These are phyloP conservation scores for Oreonectes daqikongensis DNA, from an alignment of 2,797 vertebrate species.

Conservation along the genomic window DNA sequence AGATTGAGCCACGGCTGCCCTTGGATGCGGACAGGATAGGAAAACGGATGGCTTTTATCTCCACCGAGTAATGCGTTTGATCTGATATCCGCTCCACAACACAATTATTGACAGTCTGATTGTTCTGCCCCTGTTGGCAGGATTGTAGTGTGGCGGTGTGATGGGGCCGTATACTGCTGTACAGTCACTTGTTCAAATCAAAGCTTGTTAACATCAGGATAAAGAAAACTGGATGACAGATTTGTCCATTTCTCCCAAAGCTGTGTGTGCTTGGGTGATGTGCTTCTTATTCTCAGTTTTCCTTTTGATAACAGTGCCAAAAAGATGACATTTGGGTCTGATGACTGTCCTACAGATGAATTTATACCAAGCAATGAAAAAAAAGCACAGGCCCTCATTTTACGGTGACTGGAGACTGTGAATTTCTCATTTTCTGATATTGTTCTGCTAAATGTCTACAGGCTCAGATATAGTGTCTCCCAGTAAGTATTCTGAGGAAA, in stretches of 20 bases:
- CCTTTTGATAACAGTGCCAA: conserved; percentile 9
- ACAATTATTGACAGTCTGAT: conserved; percentile 55
- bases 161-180: conserved; percentile 26
- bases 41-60: conserved; percentile 57
- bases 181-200: conserved; percentile 43
- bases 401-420: conserved; percentile 8
- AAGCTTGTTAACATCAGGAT: conserved; percentile 39
- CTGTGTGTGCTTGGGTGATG: neutral
- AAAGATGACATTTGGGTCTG: conserved; percentile 13
- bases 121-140: conserved; percentile 38
- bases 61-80: conserved; percentile 49
- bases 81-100: conserved; percentile 55
- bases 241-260: conserved; percentile 23
- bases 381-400: neutral
- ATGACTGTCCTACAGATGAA: neutral
- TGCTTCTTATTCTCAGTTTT: conserved; percentile 9
- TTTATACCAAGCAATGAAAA: neutral
- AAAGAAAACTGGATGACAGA: conserved; percentile 9
- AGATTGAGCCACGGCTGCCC: neutral
- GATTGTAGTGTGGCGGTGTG: conserved; percentile 38
- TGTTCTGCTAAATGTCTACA: neutral
- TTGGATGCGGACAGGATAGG: conserved; percentile 8
- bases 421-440: conserved; percentile 7
- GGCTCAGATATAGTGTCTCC: neutral
- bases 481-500: neutral